Evolutionary conservation across 1,140 invertebrate species (phyloP).

Genomic region (Calliphora vicina): DNA sequence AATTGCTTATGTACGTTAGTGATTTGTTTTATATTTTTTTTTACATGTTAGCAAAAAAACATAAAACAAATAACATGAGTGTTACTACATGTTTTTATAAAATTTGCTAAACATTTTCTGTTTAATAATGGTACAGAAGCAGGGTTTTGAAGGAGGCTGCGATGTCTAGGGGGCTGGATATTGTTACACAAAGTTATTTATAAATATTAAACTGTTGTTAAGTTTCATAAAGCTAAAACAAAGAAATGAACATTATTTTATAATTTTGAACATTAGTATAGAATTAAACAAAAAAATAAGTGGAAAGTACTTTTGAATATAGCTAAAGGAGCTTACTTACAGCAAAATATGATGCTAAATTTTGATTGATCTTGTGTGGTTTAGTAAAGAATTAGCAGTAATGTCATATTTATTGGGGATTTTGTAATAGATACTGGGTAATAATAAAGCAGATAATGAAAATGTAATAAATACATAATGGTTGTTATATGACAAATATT

Average conservation of each 20-base stretch:
- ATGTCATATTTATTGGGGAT: too few species aligned
- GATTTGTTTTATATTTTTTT: not conserved
- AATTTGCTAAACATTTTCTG: not conserved
- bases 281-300: too few species aligned
- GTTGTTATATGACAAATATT: too few species aligned
- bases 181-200: not conserved
- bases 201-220: not conserved
- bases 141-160: not conserved
- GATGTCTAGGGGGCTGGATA: not conserved
- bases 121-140: not conserved
- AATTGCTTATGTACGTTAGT: conserved; percentile 13
- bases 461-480: too few species aligned
- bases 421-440: too few species aligned
- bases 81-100: not conserved
- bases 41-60: not conserved
- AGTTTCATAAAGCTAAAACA: not conserved
- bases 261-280: too few species aligned
- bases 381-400: too few species aligned
- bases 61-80: not conserved
- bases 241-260: not conserved
- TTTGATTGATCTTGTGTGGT: too few species aligned
- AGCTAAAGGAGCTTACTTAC: too few species aligned
- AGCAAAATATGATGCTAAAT: too few species aligned
- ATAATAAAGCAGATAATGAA: too few species aligned
- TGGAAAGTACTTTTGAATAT: not conserved